Base-by-base conservation (phyloP, 2,113 vertebrate genomes). In the Halichoeres trimaculatus region DNA sequence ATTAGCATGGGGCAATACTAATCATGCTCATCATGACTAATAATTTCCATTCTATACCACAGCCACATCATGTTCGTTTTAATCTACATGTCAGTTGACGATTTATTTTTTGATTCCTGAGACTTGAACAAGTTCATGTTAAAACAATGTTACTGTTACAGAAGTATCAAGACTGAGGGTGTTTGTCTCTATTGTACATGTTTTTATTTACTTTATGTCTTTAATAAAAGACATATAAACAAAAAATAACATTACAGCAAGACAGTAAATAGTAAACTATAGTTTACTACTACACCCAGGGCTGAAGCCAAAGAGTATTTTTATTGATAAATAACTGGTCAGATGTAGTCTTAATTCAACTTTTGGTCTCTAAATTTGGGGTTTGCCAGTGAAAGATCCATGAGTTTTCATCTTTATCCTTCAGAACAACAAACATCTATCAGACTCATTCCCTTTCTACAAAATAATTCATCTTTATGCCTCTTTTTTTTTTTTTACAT, bases 111-210 rank as follows among this genome's bases (percentile, higher is more conserved):
- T 30, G 13, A 24, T 43, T 59, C 10, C 14, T 57, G 1, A 34
- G 8, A 14, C 23, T 34, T 45, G 14, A 64, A 17, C 23, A 19
- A 17, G 8, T 14, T 47, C n/a, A 20, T 2, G 12, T 30, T 1
- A 6, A 52, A 76, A 11, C 30, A 5, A 8, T 36, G 22, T 76
- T 14, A 45, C 35, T 35, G 20, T 59, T 65, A 70, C 38, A 17
- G 17, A 57, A 1, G 57, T 2, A 22, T 34, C 22, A 41, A 12
- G 41, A 36, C 23, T 36, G 56, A 10, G 24, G 14, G 6, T 10
- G 41, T 43, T 43, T 8, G 9, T 22, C 48, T 17, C 14, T 19
- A 10, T n/a, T n/a, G 3, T 45, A 45, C 19, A 65, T 30, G 6
- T 0, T 30, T 20, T 38, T 12, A 24, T 48, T 41, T 2, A 45